A percentile compares a stretch with the other conserved stretches of the same genome.
phyloP scores from a whole-genome alignment of 2,797 vertebrate species.

The Catostomus latipinnis region DNA sequence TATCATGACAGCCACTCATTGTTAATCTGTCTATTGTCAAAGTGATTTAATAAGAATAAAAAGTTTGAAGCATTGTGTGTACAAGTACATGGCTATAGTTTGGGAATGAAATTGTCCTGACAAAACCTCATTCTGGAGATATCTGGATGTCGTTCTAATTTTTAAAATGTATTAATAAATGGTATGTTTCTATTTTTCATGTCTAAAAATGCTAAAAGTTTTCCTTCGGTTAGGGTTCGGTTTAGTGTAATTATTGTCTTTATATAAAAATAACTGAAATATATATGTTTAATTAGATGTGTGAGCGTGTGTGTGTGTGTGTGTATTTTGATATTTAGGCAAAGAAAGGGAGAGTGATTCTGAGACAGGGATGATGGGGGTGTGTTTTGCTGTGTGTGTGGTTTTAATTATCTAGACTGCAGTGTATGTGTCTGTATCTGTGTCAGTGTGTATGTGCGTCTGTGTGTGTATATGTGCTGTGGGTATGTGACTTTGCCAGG shows the following conservation, averaged over 20 bases:
- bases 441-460: conserved; percentile 47
- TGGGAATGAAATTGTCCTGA: no score
- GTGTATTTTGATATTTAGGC: conserved; percentile 14
- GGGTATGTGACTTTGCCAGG: conserved; percentile 76
- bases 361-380: conserved; percentile 39
- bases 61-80: background rate
- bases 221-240: no score
- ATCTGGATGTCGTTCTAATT: no score
- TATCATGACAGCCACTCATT: background rate
- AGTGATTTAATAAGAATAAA: background rate
- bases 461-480: conserved; percentile 60
- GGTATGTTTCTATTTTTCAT: no score
- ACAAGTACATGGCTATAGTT: background rate
- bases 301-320: conserved; percentile 20
- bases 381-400: conserved; percentile 64
- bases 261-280: background rate
- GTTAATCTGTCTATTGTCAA: background rate
- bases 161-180: no score
- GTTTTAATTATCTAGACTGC: conserved; percentile 79
- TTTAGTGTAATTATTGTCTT: no score
- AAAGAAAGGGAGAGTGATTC: background rate
- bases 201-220: no score
- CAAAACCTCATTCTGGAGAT: no score
- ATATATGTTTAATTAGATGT: background rate
- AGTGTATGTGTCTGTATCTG: conserved; percentile 68